Evolutionary conservation across 1,140 invertebrate genomes (phyloP).

Genomic region (Drosophila erecta): DNA sequence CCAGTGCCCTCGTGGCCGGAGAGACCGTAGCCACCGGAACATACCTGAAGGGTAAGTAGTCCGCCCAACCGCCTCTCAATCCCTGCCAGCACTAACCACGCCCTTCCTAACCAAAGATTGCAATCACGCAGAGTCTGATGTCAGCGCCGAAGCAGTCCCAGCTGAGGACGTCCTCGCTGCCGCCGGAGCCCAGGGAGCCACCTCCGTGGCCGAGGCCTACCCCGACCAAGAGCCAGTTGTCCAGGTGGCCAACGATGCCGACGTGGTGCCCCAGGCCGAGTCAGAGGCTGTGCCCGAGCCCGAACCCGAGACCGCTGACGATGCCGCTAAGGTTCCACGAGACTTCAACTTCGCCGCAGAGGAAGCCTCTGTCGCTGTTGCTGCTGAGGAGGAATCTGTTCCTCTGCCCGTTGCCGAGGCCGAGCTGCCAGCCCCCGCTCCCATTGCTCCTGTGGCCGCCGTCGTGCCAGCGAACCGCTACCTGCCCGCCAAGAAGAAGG

Average conservation of each 20-base stretch:
- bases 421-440: slow-evolving; percentile 69
- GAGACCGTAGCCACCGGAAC: slow-evolving; percentile 82
- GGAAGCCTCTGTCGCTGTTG: slow-evolving; percentile 31
- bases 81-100: slow-evolving; percentile 30
- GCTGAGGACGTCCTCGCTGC: slow-evolving; percentile 66
- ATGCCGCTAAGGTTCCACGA: slow-evolving; percentile 77
- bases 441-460: slow-evolving; percentile 59
- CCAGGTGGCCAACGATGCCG: slow-evolving; percentile 55
- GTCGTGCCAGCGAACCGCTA: slow-evolving; percentile 75
- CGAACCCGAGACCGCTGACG: slow-evolving; percentile 50
- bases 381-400: slow-evolving; percentile 43
- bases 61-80: background rate
- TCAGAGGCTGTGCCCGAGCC: slow-evolving; percentile 36
- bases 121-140: slow-evolving; percentile 77
- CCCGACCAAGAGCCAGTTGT: slow-evolving; percentile 70
- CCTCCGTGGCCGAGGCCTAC: slow-evolving; percentile 79
- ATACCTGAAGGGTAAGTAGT: slow-evolving; percentile 76
- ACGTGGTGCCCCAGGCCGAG: slow-evolving; percentile 24
- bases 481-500: slow-evolving; percentile 82
- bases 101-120: slow-evolving; percentile 78
- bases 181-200: slow-evolving; percentile 68
- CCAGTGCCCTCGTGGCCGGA: slow-evolving; percentile 77
- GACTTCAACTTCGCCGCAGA: slow-evolving; percentile 70
- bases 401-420: slow-evolving; percentile 57
- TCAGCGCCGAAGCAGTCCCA: slow-evolving; percentile 51